Evolutionary conservation across 2,113 vertebrate species (phyloP), one percentile per base, ranked within the genome.

Genomic region (Phrynosoma blainvillii): DNA sequence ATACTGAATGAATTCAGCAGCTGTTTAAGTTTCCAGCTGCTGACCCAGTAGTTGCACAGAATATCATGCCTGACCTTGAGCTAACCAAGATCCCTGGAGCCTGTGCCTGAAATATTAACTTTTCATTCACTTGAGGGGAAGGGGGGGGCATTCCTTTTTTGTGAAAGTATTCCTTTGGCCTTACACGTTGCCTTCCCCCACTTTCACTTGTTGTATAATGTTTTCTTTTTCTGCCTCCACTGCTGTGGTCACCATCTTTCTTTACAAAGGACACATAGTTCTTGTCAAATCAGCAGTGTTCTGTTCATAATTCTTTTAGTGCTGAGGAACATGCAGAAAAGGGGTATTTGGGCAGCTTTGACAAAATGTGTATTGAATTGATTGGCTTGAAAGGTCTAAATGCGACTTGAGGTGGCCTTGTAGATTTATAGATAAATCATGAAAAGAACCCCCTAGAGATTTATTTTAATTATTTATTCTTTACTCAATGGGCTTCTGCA

Each of bases 1-100:
- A 73, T 54, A 82, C 36, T 74, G 79, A 88, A 79, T 84, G 73
- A 79, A 79, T 88, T 88, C 79, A 90, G 59, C 82, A 88, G 82
- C 86, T 90, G 86, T 85, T 87, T 82, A 76, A 81, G 79, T 74
- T 87, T 87, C 86, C 70, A 90, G 76, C 82, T 87, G 56, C 83
- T 90, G 82, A 90, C 86, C 71, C 82, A 59, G 25, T 81, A 88
- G 70, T 80, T 77, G 76, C 54, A 47, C 27, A 87, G 86, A 84
- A 70, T 90, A 87, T 90, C 68, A 82, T 75, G 68, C 71, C 70
- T 82, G 77, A 76, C 82, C 85, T 85, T 76, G 59, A 90, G 30
- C 62, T 90, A 84, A 90, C 70, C 85, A 84, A 80, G 77, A 75
- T 87, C 77, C 82, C 70, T 71, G 47, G 86, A 88, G 70, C 7